A percentile compares a stretch with the other conserved stretches of the same genome.
phyloP scores from a whole-genome alignment of 2,113 vertebrate species.

The Nematolebias whitei region DNA sequence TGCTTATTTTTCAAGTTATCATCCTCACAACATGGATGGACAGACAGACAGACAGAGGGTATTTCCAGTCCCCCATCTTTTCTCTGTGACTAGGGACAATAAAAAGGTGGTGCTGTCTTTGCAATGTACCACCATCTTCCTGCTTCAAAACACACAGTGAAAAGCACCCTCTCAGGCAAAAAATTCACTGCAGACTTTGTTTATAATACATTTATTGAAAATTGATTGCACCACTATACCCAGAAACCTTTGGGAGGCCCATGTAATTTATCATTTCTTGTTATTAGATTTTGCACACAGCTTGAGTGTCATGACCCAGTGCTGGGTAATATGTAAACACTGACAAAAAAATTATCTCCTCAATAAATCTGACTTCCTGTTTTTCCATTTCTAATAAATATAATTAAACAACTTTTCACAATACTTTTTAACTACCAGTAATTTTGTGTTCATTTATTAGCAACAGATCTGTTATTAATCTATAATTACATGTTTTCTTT shows the following conservation, averaged over 20 bases:
- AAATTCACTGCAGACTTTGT: constrained; percentile 10
- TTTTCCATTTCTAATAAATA: background rate
- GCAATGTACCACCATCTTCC: background rate
- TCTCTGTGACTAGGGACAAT: no score
- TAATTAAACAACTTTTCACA: background rate
- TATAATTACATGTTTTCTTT: constrained; percentile 1
- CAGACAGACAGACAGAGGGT: no score
- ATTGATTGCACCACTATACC: constrained; percentile 42
- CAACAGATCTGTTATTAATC: background rate
- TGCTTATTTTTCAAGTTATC: no score
- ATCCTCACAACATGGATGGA: no score
- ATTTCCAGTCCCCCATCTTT: no score
- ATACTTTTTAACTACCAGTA: background rate
- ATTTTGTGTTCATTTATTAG: background rate
- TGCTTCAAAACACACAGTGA: constrained; percentile 17
- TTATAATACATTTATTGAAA: constrained; percentile 42
- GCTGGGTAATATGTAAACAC: constrained; percentile 10
- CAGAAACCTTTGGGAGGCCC: constrained; percentile 16
- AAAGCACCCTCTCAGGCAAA: constrained; percentile 2
- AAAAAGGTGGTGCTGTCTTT: constrained; percentile 5
- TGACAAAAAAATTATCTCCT: constrained; percentile 2
- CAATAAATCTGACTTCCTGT: background rate
- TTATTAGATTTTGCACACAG: constrained; percentile 16
- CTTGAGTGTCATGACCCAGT: constrained; percentile 10
- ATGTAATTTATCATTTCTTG: constrained; percentile 23